These are phyloP conservation scores for Eupristina koningsbergeri DNA, from an alignment of 1,140 invertebrate genomes.

Conservation along the genomic window DNA sequence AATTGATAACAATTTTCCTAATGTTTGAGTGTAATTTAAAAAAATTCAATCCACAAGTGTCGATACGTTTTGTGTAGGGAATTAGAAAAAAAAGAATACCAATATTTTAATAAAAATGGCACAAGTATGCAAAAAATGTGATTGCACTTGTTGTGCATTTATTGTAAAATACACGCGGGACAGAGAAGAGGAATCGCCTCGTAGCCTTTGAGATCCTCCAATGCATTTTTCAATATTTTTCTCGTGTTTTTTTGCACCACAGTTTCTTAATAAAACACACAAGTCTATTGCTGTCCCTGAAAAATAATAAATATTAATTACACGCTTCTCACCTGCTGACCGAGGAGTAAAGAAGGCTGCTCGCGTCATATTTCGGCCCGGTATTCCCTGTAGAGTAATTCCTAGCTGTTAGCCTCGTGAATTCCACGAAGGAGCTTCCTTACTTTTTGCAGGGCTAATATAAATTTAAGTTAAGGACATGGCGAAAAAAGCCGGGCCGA, in stretches of 20 bases:
- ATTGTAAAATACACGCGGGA: background rate
- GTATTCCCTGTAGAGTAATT: background rate
- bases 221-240: background rate
- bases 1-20: too few relatives aligned
- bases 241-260: background rate
- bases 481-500: background rate
- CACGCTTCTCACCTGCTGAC: background rate
- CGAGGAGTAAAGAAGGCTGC: background rate
- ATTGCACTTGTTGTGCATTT: background rate
- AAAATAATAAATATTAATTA: slow-evolving; percentile 13
- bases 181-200: too few relatives aligned
- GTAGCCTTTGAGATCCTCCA: background rate
- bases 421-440: background rate
- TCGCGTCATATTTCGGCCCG: background rate
- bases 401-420: background rate
- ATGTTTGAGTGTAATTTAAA: too few relatives aligned
- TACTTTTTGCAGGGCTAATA: background rate
- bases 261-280: background rate
- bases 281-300: background rate
- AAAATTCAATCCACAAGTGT: too few relatives aligned
- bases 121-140: background rate
- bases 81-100: too few relatives aligned
- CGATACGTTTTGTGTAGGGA: too few relatives aligned
- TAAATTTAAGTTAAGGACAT: background rate
- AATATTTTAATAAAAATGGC: background rate